A percentile compares a stretch with the other conserved stretches of the same genome.
Conservation (phyloP, 2,888 invertebrate genomes). For the Harpalus rubripes region DNA sequence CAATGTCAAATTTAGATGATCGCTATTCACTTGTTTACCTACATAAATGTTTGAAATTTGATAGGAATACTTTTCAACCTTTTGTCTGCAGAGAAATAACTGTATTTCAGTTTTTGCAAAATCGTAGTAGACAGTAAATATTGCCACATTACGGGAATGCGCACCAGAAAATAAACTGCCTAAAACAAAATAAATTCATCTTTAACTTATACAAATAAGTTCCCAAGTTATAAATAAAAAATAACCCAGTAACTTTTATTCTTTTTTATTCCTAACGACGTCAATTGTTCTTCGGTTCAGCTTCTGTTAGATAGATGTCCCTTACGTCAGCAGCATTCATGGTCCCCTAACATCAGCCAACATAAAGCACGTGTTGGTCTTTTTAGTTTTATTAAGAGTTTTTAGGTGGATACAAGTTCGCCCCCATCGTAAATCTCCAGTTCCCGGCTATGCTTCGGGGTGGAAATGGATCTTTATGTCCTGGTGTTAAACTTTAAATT, state of each 20-base stretch:
- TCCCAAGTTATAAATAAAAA: too few relatives aligned
- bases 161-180: too few relatives aligned
- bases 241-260: neutral
- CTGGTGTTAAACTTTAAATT: constrained; percentile 59
- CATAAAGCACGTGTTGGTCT: neutral
- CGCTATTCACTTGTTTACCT: too few relatives aligned
- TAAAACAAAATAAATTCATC: too few relatives aligned
- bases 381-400: constrained; percentile 42
- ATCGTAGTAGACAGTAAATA: too few relatives aligned
- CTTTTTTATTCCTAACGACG: neutral
- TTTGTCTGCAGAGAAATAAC: too few relatives aligned
- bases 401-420: constrained; percentile 32
- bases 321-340: neutral
- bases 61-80: too few relatives aligned
- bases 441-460: constrained; percentile 39
- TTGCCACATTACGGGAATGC: too few relatives aligned
- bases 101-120: too few relatives aligned
- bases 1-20: too few relatives aligned
- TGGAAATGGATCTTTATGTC: constrained; percentile 62
- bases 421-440: constrained; percentile 46
- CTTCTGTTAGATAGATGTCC: constrained; percentile 14
- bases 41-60: too few relatives aligned
- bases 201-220: too few relatives aligned
- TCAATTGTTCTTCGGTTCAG: constrained; percentile 16
- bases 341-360: constrained; percentile 4